These are phyloP conservation scores for Cygnus buccinator DNA, from an alignment of 2,113 vertebrate species.

Conservation along the genomic window DNA sequence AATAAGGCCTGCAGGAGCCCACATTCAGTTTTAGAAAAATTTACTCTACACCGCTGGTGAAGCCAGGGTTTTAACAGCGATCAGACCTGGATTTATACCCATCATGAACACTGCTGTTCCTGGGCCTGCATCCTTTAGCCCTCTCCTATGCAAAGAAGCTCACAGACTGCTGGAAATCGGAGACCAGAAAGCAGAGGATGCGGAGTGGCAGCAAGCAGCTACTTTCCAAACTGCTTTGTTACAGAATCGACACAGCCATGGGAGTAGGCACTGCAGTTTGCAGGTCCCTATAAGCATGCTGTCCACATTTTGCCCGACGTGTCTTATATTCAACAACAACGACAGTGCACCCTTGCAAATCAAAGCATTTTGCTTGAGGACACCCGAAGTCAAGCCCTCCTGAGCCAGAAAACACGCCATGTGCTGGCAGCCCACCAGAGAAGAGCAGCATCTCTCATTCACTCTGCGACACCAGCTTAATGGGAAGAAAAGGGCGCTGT, in stretches of 20 bases:
- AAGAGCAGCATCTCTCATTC: neutral
- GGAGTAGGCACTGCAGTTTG: neutral
- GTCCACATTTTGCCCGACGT: fast-evolving
- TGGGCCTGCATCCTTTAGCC: neutral
- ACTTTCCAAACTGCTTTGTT: neutral
- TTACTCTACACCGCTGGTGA: neutral
- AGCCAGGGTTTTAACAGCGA: neutral
- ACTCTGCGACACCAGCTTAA: fast-evolving
- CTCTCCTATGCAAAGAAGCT: neutral
- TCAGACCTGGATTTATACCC: neutral
- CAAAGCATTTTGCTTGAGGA: neutral
- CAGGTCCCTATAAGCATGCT: fast-evolving
- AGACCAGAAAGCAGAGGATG: neutral
- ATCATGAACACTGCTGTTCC: fast-evolving
- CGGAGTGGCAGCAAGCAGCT: fast-evolving
- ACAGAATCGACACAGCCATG: fast-evolving
- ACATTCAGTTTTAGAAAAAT: neutral
- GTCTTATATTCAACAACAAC: fast-evolving
- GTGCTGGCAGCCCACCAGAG: neutral
- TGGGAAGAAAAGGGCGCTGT: neutral
- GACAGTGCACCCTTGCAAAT: fast-evolving
- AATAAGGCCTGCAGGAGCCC: neutral
- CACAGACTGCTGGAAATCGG: fast-evolving
- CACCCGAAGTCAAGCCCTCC: neutral
- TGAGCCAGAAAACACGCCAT: neutral